Evolutionary conservation across 2,888 invertebrate species (phyloP).

Genomic region (Allygus modestus): DNA sequence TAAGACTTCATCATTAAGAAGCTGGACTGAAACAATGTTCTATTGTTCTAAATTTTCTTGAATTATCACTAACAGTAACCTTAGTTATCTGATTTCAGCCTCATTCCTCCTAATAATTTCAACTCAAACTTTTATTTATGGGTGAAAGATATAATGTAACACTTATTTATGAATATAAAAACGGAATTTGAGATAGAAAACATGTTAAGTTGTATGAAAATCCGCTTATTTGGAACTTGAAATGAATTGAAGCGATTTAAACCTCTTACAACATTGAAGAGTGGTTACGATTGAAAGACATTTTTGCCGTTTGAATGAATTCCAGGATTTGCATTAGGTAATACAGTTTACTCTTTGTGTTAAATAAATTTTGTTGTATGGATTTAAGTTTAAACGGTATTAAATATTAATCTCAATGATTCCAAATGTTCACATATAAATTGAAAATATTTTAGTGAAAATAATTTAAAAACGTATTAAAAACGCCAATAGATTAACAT

Average conservation of each 20-base stretch:
- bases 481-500: too few relatives aligned
- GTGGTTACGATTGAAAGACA: constrained; percentile 11
- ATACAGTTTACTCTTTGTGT: neutral
- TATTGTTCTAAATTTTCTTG: neutral
- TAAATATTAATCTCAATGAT: too few relatives aligned
- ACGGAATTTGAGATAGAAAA: neutral
- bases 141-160: too few relatives aligned
- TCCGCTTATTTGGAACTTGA: neutral
- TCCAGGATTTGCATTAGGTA: neutral
- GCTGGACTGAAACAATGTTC: neutral
- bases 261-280: neutral
- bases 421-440: too few relatives aligned
- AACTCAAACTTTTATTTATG: neutral
- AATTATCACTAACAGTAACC: neutral
- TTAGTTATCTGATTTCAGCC: neutral
- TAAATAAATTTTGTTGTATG: too few relatives aligned
- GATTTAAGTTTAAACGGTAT: too few relatives aligned
- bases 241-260: constrained; percentile 28
- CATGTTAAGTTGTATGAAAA: neutral
- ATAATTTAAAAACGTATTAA: too few relatives aligned
- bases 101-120: neutral
- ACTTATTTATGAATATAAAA: too few relatives aligned
- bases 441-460: too few relatives aligned
- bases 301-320: constrained; percentile 27
- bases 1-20: neutral